Evolutionary conservation across 2,888 invertebrate species (phyloP), one percentile per base, ranked within the genome.

Genomic region (Furcula furcula): DNA sequence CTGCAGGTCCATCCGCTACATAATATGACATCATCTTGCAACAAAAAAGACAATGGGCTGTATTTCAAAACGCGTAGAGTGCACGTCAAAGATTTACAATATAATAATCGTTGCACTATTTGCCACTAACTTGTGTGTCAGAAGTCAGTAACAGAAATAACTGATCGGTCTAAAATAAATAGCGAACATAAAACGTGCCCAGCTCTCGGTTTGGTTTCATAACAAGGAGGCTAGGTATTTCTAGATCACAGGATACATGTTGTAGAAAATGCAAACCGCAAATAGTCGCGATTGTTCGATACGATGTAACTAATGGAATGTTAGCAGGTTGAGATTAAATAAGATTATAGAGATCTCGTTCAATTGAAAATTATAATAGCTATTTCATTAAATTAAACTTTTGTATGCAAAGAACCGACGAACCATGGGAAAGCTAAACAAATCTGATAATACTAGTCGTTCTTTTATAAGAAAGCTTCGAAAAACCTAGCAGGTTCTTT

Each of bases 141-240:
- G 38, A 11, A 28, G 28, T 28, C 49, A 46, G 53, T 58, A 61
- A 61, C 52, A 66, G 54, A 66, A 72, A 71, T 57, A 60, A 52
- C 45, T 45, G 44, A 52, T 40, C 37, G 41, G 36, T 42, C 44
- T 51, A 55, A 54, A 52, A 55, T 55, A 58, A 55, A 55, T 55
- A 51, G 34, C 37, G 40, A 46, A 34, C 35, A 40, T 46, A 48
- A 72, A 67, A 81, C 82, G 81, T 83, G 79, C 76, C 77, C 66
- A 60, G 55, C 44, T 42, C 50, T 45, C 55, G 64, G 62, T 67
- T 62, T 47, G 45, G 52, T 83, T 83, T 81, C 81, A 78, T 68
- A 82, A 82, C 80, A 80, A 69, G 60, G n/a, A n/a, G 50, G 51
- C 55, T 58, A 56, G 71, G 68, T 81, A 79, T 80, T 81, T 80